Conservation (phyloP, 2,888 invertebrate genomes). For the Chrysina gloriosa region DNA sequence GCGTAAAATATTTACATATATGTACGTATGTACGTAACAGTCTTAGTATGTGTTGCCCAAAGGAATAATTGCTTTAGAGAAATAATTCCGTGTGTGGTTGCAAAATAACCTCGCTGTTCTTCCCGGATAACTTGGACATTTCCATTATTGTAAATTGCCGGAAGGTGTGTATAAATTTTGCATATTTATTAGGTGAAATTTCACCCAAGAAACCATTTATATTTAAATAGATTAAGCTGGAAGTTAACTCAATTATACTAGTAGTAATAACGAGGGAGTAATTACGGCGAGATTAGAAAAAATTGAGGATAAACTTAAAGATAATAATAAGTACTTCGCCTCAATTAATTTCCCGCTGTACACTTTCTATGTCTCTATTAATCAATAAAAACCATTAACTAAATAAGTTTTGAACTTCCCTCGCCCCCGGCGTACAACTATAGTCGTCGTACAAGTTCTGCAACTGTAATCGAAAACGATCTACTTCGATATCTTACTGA, state of each 20-base stretch:
- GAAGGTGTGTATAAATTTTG: constrained; percentile 32
- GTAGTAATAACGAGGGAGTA: not conserved
- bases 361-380: not conserved
- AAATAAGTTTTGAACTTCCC: not conserved
- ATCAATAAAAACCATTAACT: constrained; percentile 13
- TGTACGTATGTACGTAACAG: not conserved
- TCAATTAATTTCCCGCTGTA: not conserved
- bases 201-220: constrained; percentile 5
- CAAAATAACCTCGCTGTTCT: not conserved
- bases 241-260: not conserved
- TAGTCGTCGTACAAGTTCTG: not conserved
- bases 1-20: too few species aligned
- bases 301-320: too few species aligned
- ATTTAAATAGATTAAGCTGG: constrained; percentile 17
- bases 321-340: too few species aligned
- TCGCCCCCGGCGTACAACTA: not conserved
- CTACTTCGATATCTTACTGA: constrained; percentile 2
- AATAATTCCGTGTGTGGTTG: not conserved
- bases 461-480: not conserved
- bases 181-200: constrained; percentile 30
- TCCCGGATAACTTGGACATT: constrained; percentile 26
- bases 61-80: not conserved
- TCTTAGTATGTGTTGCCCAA: not conserved
- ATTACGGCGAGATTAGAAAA: too few species aligned
- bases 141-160: constrained; percentile 28